These are phyloP conservation scores for Rhinogobio ventralis DNA, from an alignment of 2,797 vertebrate species.

Conservation along the genomic window DNA sequence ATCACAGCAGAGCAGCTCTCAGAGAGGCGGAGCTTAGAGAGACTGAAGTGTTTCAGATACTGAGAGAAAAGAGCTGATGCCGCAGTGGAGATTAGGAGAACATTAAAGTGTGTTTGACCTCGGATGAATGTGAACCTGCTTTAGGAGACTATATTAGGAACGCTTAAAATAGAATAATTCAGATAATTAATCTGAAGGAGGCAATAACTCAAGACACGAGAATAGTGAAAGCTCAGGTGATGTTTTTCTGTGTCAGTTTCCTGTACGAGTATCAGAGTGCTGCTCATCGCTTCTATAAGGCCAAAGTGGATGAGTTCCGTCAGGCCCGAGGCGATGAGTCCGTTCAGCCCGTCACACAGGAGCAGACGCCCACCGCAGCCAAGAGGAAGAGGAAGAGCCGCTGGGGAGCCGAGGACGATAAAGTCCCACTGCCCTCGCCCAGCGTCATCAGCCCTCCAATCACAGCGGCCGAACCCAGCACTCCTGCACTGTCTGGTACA, in stretches of 20 bases:
- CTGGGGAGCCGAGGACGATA: conserved; percentile 95
- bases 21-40: too few species aligned
- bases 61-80: too few species aligned
- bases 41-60: too few species aligned
- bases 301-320: conserved; percentile 87
- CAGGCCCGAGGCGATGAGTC: conserved; percentile 68
- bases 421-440: conserved; percentile 86
- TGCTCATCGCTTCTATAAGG: conserved; percentile 86
- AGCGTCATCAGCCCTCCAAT: conserved; percentile 69
- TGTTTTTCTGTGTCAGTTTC: conserved; percentile 79
- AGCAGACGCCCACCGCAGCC: conserved; percentile 62
- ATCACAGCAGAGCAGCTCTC: too few species aligned
- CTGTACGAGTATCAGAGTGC: conserved; percentile 89
- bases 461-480: conserved; percentile 61
- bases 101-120: rapidly evolving
- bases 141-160: too few species aligned
- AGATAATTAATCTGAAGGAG: too few species aligned
- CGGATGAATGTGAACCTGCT: too few species aligned
- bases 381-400: conserved; percentile 96
- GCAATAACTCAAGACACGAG: too few species aligned
- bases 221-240: background rate
- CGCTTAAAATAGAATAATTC: too few species aligned
- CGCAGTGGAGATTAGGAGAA: too few species aligned
- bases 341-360: conserved; percentile 10
- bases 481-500: conserved; percentile 76